phyloP scores from a whole-genome alignment of 2,888 invertebrate species.

The Scrobipalpa costella region DNA sequence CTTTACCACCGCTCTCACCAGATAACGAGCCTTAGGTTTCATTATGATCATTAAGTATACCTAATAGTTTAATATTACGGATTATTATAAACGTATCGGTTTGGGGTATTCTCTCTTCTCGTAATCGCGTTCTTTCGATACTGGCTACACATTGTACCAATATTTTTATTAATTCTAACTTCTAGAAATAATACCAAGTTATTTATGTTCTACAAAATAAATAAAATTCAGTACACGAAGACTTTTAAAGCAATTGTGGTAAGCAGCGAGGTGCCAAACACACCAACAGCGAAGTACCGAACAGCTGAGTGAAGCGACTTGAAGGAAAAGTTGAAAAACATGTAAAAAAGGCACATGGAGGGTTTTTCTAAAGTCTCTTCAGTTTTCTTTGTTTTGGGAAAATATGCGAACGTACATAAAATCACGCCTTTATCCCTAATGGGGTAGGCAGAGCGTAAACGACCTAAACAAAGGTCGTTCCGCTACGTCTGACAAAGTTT shows the following conservation, averaged over 20 bases:
- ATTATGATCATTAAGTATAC: constrained; percentile 4
- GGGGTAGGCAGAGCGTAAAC: too few relatives aligned
- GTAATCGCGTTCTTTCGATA: too few relatives aligned
- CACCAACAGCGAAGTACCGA: not conserved
- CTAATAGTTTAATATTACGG: not conserved
- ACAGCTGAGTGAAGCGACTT: constrained; percentile 20
- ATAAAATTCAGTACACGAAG: not conserved
- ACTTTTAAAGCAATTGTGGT: not conserved
- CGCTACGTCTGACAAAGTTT: too few relatives aligned
- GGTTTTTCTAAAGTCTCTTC: not conserved
- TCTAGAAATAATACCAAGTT: too few relatives aligned
- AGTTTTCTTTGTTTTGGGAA: not conserved
- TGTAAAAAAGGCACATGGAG: constrained; percentile 19
- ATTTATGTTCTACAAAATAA: not conserved
- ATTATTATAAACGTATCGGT: not conserved
- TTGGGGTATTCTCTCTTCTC: too few relatives aligned
- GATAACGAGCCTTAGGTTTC: constrained; percentile 12
- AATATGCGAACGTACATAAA: too few relatives aligned
- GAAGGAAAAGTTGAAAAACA: constrained; percentile 13
- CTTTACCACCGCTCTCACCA: constrained; percentile 25
- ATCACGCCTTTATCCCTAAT: too few relatives aligned
- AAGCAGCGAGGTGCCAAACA: not conserved
- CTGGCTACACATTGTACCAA: too few relatives aligned
- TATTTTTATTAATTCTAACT: too few relatives aligned
- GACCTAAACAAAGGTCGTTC: too few relatives aligned